These are phyloP conservation scores for Metalampra italica DNA, from an alignment of 2,888 invertebrate genomes.

Conservation along the genomic window DNA sequence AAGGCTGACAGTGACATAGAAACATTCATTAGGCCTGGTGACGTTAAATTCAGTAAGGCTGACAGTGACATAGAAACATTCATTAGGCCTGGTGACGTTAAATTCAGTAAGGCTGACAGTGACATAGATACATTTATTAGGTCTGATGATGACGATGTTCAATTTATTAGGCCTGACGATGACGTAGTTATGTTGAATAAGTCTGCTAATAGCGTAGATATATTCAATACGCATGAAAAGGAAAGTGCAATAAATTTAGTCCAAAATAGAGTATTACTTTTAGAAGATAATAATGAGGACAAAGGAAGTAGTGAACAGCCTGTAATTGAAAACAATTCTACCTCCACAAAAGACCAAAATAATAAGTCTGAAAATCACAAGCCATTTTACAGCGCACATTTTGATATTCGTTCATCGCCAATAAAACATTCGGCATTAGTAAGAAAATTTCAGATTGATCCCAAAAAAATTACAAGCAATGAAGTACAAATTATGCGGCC, in stretches of 20 bases:
- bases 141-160: no score
- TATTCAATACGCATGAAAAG: conserved; percentile 1
- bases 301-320: conserved; percentile 1
- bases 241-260: conserved; percentile 8
- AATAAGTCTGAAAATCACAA: conserved; percentile 39
- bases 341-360: conserved; percentile 18
- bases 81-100: background rate
- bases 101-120: no score
- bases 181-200: conserved; percentile 28
- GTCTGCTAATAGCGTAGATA: background rate
- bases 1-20: conserved; percentile 1
- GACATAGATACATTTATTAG: no score
- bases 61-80: conserved; percentile 1
- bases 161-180: conserved; percentile 12
- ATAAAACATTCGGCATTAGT: conserved; percentile 66
- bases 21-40: background rate
- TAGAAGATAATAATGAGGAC: background rate
- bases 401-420: conserved; percentile 68
- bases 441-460: conserved; percentile 63
- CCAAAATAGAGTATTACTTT: background rate
- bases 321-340: conserved; percentile 11
- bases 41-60: no score
- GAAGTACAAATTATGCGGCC: conserved; percentile 56
- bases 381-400: conserved; percentile 65
- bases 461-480: conserved; percentile 55